Conservation (phyloP, 1,140 invertebrate species). For the Semibalanus balanoides region DNA sequence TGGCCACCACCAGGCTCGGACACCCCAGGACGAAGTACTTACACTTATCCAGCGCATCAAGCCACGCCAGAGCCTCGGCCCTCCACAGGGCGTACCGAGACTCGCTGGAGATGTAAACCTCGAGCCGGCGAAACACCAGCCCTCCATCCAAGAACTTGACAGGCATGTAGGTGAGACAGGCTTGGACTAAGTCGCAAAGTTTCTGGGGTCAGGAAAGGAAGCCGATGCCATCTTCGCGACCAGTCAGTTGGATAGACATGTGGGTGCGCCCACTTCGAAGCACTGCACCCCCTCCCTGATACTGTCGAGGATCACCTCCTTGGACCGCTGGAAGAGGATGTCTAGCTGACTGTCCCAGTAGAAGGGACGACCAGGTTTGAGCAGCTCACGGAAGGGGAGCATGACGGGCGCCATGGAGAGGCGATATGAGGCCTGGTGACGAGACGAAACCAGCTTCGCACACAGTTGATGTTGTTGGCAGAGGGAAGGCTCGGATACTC, state of each 20-base stretch:
- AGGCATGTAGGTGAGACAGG: neutral
- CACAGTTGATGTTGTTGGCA: neutral
- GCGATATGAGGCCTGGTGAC: too few relatives aligned
- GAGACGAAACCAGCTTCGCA: neutral
- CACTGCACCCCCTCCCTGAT: too few relatives aligned
- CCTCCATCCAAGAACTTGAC: neutral
- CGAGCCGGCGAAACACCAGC: neutral
- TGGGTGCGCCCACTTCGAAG: neutral
- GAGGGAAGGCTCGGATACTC: neutral
- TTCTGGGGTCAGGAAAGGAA: neutral
- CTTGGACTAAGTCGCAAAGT: neutral
- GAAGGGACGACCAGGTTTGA: neutral
- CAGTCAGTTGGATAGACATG: neutral
- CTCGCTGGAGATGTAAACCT: neutral
- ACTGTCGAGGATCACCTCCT: neutral
- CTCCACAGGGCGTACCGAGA: neutral
- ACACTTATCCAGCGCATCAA: neutral
- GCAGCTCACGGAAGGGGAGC: neutral
- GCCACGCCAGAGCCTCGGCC: neutral
- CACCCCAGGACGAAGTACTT: neutral
- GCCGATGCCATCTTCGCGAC: neutral
- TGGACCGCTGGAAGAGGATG: neutral
- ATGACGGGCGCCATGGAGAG: neutral
- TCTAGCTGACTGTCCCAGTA: neutral
- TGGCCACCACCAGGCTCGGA: too few relatives aligned